Base-by-base conservation (phyloP, 2,888 invertebrate genomes). In the Phorcus lineatus region DNA sequence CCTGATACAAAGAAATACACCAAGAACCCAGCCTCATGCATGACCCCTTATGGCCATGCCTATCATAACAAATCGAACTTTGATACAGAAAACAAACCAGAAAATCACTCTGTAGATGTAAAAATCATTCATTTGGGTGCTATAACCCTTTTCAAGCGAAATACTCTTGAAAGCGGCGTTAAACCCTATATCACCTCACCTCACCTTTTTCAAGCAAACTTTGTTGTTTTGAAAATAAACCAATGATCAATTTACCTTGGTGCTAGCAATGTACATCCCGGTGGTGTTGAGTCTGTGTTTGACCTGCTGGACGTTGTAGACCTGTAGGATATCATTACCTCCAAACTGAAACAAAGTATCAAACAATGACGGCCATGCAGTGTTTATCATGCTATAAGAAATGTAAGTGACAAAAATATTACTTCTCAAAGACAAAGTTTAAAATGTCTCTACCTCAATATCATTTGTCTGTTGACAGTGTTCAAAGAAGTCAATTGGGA, bases 401-500 rank as follows among this genome's bases (percentile, higher is more conserved):
- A n/a, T 9, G 3, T 55, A n/a, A n/a, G 3, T 13, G 19, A 19
- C 28, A 0, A 13, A 54, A 7, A 19, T 11, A 28, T 66, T 28
- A 40, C 13, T n/a, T 28, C 13, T 13, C 7, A 47, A 11, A 13
- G 47, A 47, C 13, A 11, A 47, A 47, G 1, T 11, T 40, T 47
- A 75, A 17, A 22, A 16, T 31, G 13, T 19, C 53, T 86, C 81
- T 77, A 92, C 91, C 89, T 99, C 99, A 0, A 98, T 96, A 89
- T 99, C 98, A 85, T 96, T 96, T 95, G 98, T 96, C 13, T 96
- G 95, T 79, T 96, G 96, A 92, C 98, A 98, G 91, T 98, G 97
- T 92, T 99, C 99, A 93, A 99, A 99, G 95, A 98, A 99, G 92
- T 99, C 99, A 54, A 98, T 96, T 0, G 98, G 97, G 93, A 99